Conservation (phyloP, 2,797 vertebrate species). For the Trachops cirrhosus region DNA sequence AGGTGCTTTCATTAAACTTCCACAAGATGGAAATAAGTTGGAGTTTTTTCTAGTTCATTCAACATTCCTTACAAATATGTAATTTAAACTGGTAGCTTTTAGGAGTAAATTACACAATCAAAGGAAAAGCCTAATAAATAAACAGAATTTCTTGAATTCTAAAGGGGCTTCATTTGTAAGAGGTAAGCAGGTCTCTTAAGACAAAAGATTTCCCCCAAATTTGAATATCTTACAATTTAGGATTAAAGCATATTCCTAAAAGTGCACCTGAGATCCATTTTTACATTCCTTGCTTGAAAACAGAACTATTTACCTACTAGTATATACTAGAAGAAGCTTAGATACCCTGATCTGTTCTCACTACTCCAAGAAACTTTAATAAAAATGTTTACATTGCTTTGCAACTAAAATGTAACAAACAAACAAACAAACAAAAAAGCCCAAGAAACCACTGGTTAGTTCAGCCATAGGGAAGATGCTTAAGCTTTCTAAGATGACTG, state of each 20-base stretch:
- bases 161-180: slow-evolving; percentile 11
- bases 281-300: not conserved
- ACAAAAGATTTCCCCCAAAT: slow-evolving; percentile 4
- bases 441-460: not conserved
- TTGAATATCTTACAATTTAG: not conserved
- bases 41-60: slow-evolving; percentile 22
- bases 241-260: not conserved
- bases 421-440: not conserved
- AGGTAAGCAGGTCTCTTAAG: slow-evolving; percentile 7
- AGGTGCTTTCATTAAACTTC: not conserved
- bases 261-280: not conserved
- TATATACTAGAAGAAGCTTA: not conserved
- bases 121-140: slow-evolving; percentile 45
- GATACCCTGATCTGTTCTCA: not conserved
- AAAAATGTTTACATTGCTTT: not conserved
- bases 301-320: not conserved
- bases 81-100: slow-evolving; percentile 52
- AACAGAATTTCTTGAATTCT: slow-evolving; percentile 41
- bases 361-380: not conserved
- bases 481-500: not conserved
- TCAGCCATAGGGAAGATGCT: not conserved
- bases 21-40: slow-evolving; percentile 14
- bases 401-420: slow-evolving; percentile 3
- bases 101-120: slow-evolving; percentile 33
- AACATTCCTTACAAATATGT: slow-evolving; percentile 17